Evolutionary conservation across 2,113 vertebrate genomes (phyloP), one percentile per base, ranked within the genome.

Genomic region (Eubucco bourcierii): DNA sequence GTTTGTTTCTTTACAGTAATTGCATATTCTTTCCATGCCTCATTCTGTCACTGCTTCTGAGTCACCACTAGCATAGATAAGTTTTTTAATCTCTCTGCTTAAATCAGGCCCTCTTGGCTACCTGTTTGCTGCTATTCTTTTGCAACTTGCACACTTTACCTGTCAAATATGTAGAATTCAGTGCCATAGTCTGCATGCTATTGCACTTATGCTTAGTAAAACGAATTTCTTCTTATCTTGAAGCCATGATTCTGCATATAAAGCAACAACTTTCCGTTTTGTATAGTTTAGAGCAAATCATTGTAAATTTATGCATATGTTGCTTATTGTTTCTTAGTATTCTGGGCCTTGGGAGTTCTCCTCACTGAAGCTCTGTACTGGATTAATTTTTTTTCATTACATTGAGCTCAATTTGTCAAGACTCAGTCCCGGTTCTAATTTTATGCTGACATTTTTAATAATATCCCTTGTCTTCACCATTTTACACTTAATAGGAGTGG

Each of bases 341-440:
- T 90, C 33, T 21, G 73, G 55, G 60, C 88, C 75, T 44, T 72
- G 47, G 60, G 60, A 60, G 31, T 60, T 90, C 52, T 94, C 34
- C 28, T 39, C 74, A 74, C 25, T 33, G 53, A 87, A 80, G 33
- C n/a, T 73, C 28, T 75, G 60, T 39, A 39, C 65, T 71, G 80
- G 47, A 61, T 89, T 95, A 50, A 67, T 60, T 90, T 80, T 71
- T 83, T 88, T 82, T 64, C 59, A 83, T 87, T 90, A 60, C 33
- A 33, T 53, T 76, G 34, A 80, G 60, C n/a, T 91, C 58, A 65
- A 4, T 83, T 95, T 91, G 34, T 78, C 68, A 83, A 90, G 64
- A 61, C 55, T 68, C 41, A 61, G 37, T 72, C 53, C 24, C 41
- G 39, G 29, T 24, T 94, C 71, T 78, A 83, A 73, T 91, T 91